Percentiles rank a stretch among this genome's conserved stretches.
phyloP scores from a whole-genome alignment of 1,140 invertebrate species.

The Grapholita molesta region DNA sequence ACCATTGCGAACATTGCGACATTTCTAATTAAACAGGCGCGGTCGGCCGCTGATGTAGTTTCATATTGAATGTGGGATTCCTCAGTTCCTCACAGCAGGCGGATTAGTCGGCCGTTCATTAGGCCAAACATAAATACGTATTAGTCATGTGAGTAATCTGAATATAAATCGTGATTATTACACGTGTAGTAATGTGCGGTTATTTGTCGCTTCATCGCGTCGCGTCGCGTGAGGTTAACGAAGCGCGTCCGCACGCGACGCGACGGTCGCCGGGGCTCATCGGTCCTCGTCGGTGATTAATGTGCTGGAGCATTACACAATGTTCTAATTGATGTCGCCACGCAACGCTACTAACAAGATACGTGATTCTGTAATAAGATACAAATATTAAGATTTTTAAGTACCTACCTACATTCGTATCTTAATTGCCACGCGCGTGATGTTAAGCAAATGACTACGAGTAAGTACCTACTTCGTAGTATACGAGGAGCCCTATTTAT shows the following conservation, averaged over 20 bases:
- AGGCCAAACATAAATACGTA: slow-evolving; percentile 9
- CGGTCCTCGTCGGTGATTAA: slow-evolving; percentile 4
- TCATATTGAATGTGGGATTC: neutral
- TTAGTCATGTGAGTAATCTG: slow-evolving; percentile 10
- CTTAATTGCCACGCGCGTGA: neutral
- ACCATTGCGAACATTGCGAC: neutral
- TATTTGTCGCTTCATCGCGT: slow-evolving; percentile 16
- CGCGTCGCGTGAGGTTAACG: neutral
- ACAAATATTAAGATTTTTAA: neutral
- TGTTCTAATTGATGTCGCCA: neutral
- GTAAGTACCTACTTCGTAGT: neutral
- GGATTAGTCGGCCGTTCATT: slow-evolving; percentile 3
- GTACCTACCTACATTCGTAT: neutral
- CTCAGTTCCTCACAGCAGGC: neutral
- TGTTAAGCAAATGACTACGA: neutral
- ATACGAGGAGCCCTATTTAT: neutral
- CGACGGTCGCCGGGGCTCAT: neutral
- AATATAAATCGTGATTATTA: slow-evolving; percentile 14
- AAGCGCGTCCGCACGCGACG: slow-evolving; percentile 7
- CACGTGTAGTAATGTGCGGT: neutral
- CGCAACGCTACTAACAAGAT: neutral
- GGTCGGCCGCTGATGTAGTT: neutral
- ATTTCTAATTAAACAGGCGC: neutral
- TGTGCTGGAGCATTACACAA: neutral
- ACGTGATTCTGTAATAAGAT: neutral